These are phyloP conservation scores for Toxotes chatareus DNA, from an alignment of 2,113 vertebrate species.

Conservation along the genomic window DNA sequence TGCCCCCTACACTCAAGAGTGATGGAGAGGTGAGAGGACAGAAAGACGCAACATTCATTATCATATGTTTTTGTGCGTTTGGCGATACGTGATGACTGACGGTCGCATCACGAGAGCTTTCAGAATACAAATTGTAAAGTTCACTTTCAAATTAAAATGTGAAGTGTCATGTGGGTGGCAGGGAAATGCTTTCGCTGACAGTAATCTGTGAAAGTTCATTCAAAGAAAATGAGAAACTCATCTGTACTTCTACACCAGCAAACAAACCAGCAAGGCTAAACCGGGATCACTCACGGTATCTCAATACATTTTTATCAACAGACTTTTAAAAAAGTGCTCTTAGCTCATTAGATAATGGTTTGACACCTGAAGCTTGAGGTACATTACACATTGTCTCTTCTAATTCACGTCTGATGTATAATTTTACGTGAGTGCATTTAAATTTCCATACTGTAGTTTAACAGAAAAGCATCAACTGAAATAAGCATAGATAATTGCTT, in stretches of 20 bases:
- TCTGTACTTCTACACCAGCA: neutral
- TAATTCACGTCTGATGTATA: neutral
- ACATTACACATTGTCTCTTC: neutral
- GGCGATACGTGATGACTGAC: neutral
- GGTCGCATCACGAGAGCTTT: neutral
- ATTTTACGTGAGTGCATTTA: neutral
- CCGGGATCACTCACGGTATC: neutral
- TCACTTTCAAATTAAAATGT: neutral
- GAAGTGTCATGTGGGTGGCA: neutral
- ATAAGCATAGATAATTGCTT: neutral
- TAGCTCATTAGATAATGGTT: constrained; percentile 13
- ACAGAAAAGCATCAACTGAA: neutral
- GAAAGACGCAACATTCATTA: neutral
- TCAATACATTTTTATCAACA: neutral
- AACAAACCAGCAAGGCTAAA: constrained; percentile 5
- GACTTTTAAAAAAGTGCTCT: neutral
- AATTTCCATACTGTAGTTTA: neutral
- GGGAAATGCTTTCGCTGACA: neutral
- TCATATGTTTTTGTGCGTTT: neutral
- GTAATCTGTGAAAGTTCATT: neutral
- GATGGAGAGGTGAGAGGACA: neutral
- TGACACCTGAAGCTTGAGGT: neutral
- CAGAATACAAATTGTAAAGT: neutral
- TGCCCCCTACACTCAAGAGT: neutral
- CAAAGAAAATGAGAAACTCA: neutral